A percentile compares a stretch with the other conserved stretches of the same genome.
These are phyloP conservation scores for Melipona bicolor DNA, from an alignment of 2,888 invertebrate genomes.

Conservation along the genomic window DNA sequence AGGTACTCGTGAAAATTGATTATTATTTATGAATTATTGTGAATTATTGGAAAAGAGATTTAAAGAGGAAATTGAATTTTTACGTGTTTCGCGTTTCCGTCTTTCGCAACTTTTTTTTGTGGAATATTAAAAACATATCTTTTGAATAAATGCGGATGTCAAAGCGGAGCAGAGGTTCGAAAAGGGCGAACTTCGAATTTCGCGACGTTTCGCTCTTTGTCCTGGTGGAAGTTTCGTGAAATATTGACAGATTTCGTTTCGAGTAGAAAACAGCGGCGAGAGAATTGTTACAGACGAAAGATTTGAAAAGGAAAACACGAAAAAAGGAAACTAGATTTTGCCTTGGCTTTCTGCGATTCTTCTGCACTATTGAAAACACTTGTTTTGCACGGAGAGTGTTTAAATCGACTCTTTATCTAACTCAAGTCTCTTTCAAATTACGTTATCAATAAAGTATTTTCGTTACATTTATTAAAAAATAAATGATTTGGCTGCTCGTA, in stretches of 20 bases:
- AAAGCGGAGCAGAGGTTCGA: background rate
- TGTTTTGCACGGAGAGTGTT: background rate
- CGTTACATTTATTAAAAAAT: background rate
- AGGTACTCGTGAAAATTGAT: no score
- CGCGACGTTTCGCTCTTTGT: background rate
- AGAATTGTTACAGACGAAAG: background rate
- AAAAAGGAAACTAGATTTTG: background rate
- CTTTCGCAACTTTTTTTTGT: no score
- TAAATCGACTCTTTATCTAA: no score
- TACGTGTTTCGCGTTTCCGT: no score
- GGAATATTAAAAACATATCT: background rate
- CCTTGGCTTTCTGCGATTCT: background rate
- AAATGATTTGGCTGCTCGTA: background rate
- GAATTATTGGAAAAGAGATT: background rate
- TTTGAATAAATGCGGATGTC: background rate
- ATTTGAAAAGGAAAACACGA: background rate
- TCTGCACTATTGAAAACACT: background rate
- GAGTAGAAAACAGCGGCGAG: background rate
- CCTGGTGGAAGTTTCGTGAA: background rate
- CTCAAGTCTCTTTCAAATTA: no score
- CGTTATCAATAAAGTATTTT: background rate
- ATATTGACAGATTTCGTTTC: background rate
- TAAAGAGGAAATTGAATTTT: background rate
- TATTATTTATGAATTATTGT: no score
- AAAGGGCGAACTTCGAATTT: background rate